Evolutionary conservation across 2,113 vertebrate genomes (phyloP).

Genomic region (Grus americana): DNA sequence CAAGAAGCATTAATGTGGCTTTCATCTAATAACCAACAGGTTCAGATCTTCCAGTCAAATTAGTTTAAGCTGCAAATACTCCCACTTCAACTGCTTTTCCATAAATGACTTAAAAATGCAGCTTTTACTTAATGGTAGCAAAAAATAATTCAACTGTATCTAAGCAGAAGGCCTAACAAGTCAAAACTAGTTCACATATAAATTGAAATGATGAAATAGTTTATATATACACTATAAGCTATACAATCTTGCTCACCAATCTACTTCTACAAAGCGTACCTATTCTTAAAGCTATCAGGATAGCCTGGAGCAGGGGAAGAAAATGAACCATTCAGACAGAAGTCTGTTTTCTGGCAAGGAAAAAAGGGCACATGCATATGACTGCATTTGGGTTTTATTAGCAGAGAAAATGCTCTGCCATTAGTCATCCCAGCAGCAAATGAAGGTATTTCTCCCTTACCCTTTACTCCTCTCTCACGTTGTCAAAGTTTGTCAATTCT

Average conservation of each 20-base stretch:
- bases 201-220: background rate
- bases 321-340: background rate
- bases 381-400: background rate
- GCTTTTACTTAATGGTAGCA: background rate
- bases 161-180: background rate
- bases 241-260: background rate
- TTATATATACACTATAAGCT: background rate
- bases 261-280: background rate
- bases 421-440: background rate
- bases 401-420: background rate
- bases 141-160: background rate
- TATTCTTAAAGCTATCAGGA: background rate
- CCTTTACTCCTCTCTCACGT: background rate
- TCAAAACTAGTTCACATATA: background rate
- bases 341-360: background rate
- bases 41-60: conserved; percentile 30
- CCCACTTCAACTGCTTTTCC: background rate
- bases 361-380: background rate
- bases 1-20: conserved; percentile 9
- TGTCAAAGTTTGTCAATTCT: background rate
- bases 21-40: conserved; percentile 24
- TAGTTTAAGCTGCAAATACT: background rate
- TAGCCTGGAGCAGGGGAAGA: background rate
- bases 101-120: conserved; percentile 17
- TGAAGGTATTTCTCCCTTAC: background rate